phyloP scores from a whole-genome alignment of 2,888 invertebrate species.

The Cosmorhoe ocellata region DNA sequence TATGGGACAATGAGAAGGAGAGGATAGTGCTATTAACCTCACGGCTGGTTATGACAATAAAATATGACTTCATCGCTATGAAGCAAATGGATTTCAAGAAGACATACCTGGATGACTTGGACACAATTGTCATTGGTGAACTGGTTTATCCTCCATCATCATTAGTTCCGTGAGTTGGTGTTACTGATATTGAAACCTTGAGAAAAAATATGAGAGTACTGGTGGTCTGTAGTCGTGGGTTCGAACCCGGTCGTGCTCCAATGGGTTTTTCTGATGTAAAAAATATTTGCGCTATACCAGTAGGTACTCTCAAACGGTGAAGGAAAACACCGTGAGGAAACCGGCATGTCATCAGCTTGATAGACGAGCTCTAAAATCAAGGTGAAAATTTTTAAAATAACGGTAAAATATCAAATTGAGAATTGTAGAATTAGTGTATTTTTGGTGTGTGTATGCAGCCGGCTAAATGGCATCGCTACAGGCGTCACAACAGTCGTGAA shows the following conservation, averaged over 20 bases:
- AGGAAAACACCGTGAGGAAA: too few species aligned
- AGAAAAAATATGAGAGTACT: too few species aligned
- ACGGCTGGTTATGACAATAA: constrained; percentile 87
- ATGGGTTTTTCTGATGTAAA: too few species aligned
- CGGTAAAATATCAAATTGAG: too few species aligned
- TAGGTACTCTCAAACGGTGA: too few species aligned
- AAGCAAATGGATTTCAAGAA: constrained; percentile 87
- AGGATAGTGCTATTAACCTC: constrained; percentile 88
- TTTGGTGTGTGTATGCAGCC: constrained; percentile 69
- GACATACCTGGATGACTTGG: constrained; percentile 85
- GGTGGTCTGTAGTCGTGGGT: too few species aligned
- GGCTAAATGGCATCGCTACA: constrained; percentile 87
- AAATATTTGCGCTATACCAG: too few species aligned
- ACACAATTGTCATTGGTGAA: constrained; percentile 88
- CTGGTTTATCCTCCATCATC: constrained; percentile 91
- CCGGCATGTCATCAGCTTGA: too few species aligned
- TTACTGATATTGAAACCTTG: too few species aligned
- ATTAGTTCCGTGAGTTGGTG: constrained; percentile 89
- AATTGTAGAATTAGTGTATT: not conserved
- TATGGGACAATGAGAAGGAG: constrained; percentile 94
- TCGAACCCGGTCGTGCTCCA: too few species aligned
- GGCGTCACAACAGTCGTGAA: constrained; percentile 87
- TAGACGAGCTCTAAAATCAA: too few species aligned
- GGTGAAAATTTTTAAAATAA: too few species aligned
- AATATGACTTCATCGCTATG: constrained; percentile 93